Conservation (phyloP, 2,888 invertebrate genomes). For the Philonicus albiceps region DNA sequence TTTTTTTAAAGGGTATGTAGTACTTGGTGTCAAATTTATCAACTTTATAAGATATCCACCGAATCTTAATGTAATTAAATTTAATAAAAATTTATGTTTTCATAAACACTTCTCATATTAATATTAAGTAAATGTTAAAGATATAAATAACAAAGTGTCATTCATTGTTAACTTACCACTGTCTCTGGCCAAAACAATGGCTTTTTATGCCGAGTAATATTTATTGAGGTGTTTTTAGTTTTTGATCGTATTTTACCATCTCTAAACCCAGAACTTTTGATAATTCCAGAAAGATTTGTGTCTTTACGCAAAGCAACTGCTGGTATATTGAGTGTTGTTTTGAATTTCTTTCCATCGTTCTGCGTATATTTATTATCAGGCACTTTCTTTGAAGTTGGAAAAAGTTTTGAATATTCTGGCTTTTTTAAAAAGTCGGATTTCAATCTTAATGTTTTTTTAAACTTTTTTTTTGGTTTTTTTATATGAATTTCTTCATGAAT, state of each 20-base stretch:
- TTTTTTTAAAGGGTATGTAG: no score
- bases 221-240: slow-evolving; percentile 49
- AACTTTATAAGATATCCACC: no score
- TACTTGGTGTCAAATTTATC: no score
- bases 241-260: neutral
- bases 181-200: neutral
- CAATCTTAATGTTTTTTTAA: slow-evolving; percentile 50
- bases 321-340: neutral
- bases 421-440: slow-evolving; percentile 43
- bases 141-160: no score
- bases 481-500: slow-evolving; percentile 41
- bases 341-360: neutral
- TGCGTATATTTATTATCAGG: neutral
- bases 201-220: neutral
- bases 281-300: neutral
- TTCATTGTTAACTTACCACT: slow-evolving; percentile 17
- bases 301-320: neutral
- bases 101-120: no score
- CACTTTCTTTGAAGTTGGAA: neutral
- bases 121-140: no score
- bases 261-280: neutral
- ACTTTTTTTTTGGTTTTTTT: slow-evolving; percentile 45
- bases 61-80: no score
- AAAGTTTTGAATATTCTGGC: neutral
- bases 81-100: no score